phyloP scores from a whole-genome alignment of 1,140 invertebrate genomes.

The Lethocerus indicus region DNA sequence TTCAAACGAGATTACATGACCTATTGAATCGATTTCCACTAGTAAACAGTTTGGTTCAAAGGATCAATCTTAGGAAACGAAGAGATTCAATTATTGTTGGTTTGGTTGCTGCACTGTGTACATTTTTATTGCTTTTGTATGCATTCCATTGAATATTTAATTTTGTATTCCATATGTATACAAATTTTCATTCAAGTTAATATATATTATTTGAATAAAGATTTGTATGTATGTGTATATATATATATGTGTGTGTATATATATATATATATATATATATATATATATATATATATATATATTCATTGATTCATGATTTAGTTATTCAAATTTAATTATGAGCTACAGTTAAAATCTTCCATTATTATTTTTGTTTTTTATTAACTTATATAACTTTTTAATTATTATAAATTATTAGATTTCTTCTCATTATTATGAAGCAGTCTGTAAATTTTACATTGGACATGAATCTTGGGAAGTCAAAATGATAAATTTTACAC shows the following conservation, averaged over 20 bases:
- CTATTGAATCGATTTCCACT: conserved; percentile 79
- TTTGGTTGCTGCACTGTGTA: conserved; percentile 64
- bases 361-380: no score
- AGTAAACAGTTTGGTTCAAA: conserved; percentile 77
- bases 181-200: neutral
- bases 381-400: no score
- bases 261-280: neutral
- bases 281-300: neutral
- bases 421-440: no score
- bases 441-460: no score
- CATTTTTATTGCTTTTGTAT: conserved; percentile 72
- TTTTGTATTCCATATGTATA: neutral
- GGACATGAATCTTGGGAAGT: no score
- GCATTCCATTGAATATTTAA: conserved; percentile 33
- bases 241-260: neutral
- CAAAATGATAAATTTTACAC: no score
- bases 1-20: conserved; percentile 84
- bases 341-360: neutral
- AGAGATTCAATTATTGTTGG: conserved; percentile 83
- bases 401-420: no score
- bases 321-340: neutral
- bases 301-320: neutral
- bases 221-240: neutral
- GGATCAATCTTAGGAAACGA: conserved; percentile 81
- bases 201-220: neutral